Conservation (phyloP, 2,113 vertebrate species). For the Ptilonorhynchus violaceus region DNA sequence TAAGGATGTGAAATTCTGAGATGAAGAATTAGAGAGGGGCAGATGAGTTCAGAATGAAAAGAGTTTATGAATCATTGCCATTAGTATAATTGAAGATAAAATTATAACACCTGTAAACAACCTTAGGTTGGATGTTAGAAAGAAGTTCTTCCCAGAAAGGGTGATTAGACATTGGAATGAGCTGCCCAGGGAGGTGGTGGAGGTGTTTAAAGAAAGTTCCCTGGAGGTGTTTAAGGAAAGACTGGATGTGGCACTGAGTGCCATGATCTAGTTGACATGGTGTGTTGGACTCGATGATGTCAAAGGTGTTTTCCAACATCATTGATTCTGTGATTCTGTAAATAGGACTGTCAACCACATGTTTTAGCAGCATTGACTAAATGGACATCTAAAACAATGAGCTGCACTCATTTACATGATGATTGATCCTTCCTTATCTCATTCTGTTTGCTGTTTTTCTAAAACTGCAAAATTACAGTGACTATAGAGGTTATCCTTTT, state of each 20-base stretch:
- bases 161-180: background rate
- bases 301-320: background rate
- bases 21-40: background rate
- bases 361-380: background rate
- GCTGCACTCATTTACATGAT: background rate
- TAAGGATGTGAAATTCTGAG: background rate
- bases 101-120: background rate
- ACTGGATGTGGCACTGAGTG: background rate
- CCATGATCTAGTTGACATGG: background rate
- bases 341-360: background rate
- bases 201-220: background rate
- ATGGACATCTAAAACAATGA: background rate
- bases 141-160: background rate
- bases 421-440: background rate
- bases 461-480: background rate
- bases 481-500: background rate
- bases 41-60: background rate
- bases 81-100: background rate
- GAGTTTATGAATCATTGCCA: background rate
- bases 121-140: background rate
- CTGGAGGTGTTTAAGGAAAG: background rate
- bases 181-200: background rate
- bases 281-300: background rate
- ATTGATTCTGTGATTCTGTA: background rate
- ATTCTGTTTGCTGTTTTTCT: background rate